Conservation (phyloP, 2,888 invertebrate genomes). For the Dolomedes plantarius region DNA sequence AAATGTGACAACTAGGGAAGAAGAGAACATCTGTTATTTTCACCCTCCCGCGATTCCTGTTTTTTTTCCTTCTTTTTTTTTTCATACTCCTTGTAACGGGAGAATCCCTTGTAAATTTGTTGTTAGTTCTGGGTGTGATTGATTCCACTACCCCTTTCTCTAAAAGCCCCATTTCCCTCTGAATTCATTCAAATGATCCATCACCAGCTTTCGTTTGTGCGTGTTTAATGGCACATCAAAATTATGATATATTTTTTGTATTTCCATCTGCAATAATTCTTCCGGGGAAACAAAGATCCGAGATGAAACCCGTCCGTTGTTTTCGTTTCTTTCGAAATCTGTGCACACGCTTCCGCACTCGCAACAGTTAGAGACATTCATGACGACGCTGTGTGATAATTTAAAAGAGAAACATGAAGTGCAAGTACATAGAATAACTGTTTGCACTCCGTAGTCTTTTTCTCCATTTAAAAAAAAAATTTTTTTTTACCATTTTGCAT, state of each 20-base stretch:
- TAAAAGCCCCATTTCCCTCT: constrained; percentile 15
- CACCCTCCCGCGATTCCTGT: constrained; percentile 17
- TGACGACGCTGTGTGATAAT: neutral
- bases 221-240: constrained; percentile 14
- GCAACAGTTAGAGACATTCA: neutral
- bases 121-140: constrained; percentile 31
- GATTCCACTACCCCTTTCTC: constrained; percentile 7
- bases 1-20: constrained; percentile 69
- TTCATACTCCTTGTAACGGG: constrained; percentile 25
- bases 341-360: neutral
- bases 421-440: too few relatives aligned
- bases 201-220: constrained; percentile 12
- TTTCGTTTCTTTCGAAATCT: neutral
- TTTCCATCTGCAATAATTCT: neutral
- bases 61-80: constrained; percentile 31
- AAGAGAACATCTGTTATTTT: constrained; percentile 65
- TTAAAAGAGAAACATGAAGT: neutral
- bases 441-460: neutral
- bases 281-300: neutral
- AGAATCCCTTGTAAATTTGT: constrained; percentile 38
- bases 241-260: constrained; percentile 6
- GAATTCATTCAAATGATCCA: constrained; percentile 14
- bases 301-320: neutral
- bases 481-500: neutral
- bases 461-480: too few relatives aligned